These are phyloP conservation scores for Lasiurus borealis DNA, from an alignment of 2,113 vertebrate genomes.

Conservation along the genomic window DNA sequence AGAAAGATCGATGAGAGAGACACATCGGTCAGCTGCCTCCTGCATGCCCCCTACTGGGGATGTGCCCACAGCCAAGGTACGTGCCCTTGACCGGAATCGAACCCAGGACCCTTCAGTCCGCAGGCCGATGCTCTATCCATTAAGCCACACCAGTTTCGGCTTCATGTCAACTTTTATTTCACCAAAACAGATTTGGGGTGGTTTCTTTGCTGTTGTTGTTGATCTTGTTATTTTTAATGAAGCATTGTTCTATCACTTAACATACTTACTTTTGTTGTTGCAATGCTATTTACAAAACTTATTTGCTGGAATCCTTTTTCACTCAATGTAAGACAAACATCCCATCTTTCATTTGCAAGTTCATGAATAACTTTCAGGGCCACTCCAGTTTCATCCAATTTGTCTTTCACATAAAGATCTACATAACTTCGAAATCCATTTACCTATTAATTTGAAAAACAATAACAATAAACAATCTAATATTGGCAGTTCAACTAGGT, in stretches of 20 bases:
- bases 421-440: conserved; percentile 98
- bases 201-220: background rate
- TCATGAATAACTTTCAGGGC: conserved; percentile 98
- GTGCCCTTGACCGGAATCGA: too few relatives aligned
- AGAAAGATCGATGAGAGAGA: too few relatives aligned
- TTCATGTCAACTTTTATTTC: conserved; percentile 43
- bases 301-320: conserved; percentile 99
- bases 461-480: conserved; percentile 27
- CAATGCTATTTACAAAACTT: conserved; percentile 99
- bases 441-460: conserved; percentile 87
- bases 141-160: too few relatives aligned
- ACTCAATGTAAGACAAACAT: conserved; percentile 97
- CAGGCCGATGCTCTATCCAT: too few relatives aligned
- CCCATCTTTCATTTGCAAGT: conserved; percentile 96
- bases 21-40: too few relatives aligned
- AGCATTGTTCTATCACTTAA: background rate
- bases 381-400: conserved; percentile 97
- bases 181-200: background rate
- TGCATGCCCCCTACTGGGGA: too few relatives aligned
- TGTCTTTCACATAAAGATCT: conserved; percentile 99
- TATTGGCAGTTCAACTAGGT: background rate
- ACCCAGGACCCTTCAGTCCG: too few relatives aligned
- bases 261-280: conserved; percentile 96
- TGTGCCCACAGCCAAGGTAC: too few relatives aligned
- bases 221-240: conserved; percentile 26